These are phyloP conservation scores for Candoia aspera DNA, from an alignment of 2,113 vertebrate genomes.

Conservation along the genomic window DNA sequence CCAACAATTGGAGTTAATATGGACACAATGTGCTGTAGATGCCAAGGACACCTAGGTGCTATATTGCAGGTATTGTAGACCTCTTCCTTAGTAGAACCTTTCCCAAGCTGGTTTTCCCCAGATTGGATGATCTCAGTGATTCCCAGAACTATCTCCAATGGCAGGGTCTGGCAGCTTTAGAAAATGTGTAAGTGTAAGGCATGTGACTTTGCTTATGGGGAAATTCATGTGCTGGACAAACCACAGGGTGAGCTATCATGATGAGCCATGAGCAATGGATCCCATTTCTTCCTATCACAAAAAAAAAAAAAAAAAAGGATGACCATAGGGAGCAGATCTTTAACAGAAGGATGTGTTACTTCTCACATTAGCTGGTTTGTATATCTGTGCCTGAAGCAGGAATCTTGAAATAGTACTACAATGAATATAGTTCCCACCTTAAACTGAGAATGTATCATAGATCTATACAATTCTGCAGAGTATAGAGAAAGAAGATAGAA, in stretches of 20 bases:
- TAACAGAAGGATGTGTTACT: background rate
- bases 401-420: background rate
- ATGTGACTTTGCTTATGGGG: background rate
- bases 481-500: background rate
- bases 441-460: background rate
- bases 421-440: background rate
- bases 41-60: no score
- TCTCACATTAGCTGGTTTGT: background rate
- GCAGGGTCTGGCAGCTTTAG: background rate
- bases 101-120: no score
- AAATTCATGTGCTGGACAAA: background rate
- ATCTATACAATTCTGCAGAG: background rate
- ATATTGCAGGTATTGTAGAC: no score
- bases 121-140: no score
- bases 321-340: background rate
- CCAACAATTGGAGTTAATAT: no score
- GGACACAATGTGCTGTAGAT: no score
- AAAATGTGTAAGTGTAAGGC: background rate
- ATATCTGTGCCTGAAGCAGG: background rate
- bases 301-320: background rate
- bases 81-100: no score
- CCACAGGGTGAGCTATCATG: background rate
- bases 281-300: background rate
- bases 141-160: no score
- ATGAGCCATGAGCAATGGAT: background rate